Percentiles rank a stretch among this genome's conserved stretches.
These are phyloP conservation scores for Amazona guildingii DNA, from an alignment of 2,113 vertebrate species.

Conservation along the genomic window DNA sequence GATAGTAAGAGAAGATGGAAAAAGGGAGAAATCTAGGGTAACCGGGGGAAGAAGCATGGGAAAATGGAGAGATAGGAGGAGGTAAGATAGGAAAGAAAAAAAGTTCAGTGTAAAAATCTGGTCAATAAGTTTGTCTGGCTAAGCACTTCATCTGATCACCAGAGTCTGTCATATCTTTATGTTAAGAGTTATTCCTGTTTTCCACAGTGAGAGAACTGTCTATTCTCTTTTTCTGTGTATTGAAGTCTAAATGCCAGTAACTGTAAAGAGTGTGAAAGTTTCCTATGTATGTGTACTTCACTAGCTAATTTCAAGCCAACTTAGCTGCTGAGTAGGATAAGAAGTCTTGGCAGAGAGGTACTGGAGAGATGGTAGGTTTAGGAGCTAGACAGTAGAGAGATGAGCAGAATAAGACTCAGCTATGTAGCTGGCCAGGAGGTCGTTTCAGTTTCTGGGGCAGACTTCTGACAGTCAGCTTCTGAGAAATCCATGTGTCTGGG, in stretches of 20 bases:
- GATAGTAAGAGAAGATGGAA: not conserved
- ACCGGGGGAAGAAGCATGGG: accelerated
- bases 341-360: not conserved
- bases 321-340: not conserved
- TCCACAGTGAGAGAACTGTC: not conserved
- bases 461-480: not conserved
- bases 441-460: not conserved
- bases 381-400: not conserved
- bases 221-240: not conserved
- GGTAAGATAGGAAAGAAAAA: not conserved
- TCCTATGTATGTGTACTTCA: not conserved
- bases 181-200: not conserved
- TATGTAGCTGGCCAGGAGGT: not conserved
- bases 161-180: not conserved
- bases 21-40: not conserved
- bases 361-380: not conserved
- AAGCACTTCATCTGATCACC: not conserved
- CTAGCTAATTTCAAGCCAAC: not conserved
- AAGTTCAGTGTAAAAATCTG: not conserved
- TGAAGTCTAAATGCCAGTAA: not conserved
- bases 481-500: not conserved
- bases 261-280: not conserved
- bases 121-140: not conserved
- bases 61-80: not conserved
- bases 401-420: not conserved